Evolutionary conservation across 1,140 invertebrate genomes (phyloP).

Genomic region (Lethrus apterus): DNA sequence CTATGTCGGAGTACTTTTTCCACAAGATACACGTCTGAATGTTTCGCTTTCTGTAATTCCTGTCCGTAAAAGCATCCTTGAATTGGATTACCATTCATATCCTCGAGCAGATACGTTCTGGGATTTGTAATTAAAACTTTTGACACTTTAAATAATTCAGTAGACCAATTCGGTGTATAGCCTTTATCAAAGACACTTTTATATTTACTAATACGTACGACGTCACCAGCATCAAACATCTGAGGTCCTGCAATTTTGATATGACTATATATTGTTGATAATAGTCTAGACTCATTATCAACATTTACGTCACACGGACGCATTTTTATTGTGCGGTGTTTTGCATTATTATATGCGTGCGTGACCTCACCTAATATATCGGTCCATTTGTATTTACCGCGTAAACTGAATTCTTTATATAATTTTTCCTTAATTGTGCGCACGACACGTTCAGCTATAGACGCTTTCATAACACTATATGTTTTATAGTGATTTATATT

Average conservation of each 20-base stretch:
- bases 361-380: slow-evolving; percentile 37
- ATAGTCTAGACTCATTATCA: slow-evolving; percentile 21
- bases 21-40: no score
- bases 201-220: slow-evolving; percentile 22
- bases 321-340: slow-evolving; percentile 41
- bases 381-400: slow-evolving; percentile 40
- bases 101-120: slow-evolving; percentile 24
- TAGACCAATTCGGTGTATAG: slow-evolving; percentile 28
- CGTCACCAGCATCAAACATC: slow-evolving; percentile 29
- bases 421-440: slow-evolving; percentile 43
- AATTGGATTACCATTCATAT: slow-evolving; percentile 20
- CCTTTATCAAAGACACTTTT: slow-evolving; percentile 29
- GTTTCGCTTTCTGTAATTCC: slow-evolving; percentile 26
- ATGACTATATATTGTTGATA: slow-evolving; percentile 16
- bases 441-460: slow-evolving; percentile 44
- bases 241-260: slow-evolving; percentile 16
- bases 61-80: slow-evolving; percentile 30
- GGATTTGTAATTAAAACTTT: slow-evolving; percentile 17
- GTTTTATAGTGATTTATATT: slow-evolving; percentile 43
- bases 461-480: slow-evolving; percentile 41
- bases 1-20: slow-evolving; percentile 23
- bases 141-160: slow-evolving; percentile 29
- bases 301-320: slow-evolving; percentile 35
- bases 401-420: slow-evolving; percentile 41
- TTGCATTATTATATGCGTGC: slow-evolving; percentile 40